Conservation (phyloP, 2,888 invertebrate species). For the Pheosia tremula region DNA sequence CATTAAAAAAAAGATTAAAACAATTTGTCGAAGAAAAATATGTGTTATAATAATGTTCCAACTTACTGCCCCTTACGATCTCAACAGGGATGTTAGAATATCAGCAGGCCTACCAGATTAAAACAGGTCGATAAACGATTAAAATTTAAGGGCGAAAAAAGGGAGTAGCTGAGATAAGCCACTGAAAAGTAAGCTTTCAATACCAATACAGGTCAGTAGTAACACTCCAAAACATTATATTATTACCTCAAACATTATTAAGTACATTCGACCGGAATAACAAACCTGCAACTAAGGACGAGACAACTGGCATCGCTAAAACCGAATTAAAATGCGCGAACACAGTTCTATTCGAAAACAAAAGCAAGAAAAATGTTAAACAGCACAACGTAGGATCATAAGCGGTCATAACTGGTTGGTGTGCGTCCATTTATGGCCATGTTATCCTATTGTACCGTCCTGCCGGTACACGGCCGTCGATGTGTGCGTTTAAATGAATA, state of each 20-base stretch:
- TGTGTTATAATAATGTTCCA: too few species aligned
- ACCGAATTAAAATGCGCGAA: slow-evolving; percentile 78
- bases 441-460: slow-evolving; percentile 78
- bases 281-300: slow-evolving; percentile 5
- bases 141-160: too few species aligned
- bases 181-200: too few species aligned
- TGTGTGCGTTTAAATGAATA: slow-evolving; percentile 48
- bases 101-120: too few species aligned
- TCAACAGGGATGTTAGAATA: too few species aligned
- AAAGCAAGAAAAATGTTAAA: slow-evolving; percentile 78
- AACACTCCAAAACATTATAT: neutral
- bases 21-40: too few species aligned
- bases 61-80: too few species aligned
- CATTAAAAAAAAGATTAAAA: too few species aligned
- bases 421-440: slow-evolving; percentile 73
- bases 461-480: slow-evolving; percentile 25
- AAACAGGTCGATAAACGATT: too few species aligned
- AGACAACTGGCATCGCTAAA: slow-evolving; percentile 48
- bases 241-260: neutral
- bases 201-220: too few species aligned
- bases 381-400: slow-evolving; percentile 68
- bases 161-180: too few species aligned
- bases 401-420: slow-evolving; percentile 79
- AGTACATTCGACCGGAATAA: neutral
- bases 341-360: slow-evolving; percentile 74